A percentile compares a stretch with the other conserved stretches of the same genome.
Evolutionary conservation across 2,888 invertebrate species (phyloP).

Genomic region (Eutolmus rufibarbis): DNA sequence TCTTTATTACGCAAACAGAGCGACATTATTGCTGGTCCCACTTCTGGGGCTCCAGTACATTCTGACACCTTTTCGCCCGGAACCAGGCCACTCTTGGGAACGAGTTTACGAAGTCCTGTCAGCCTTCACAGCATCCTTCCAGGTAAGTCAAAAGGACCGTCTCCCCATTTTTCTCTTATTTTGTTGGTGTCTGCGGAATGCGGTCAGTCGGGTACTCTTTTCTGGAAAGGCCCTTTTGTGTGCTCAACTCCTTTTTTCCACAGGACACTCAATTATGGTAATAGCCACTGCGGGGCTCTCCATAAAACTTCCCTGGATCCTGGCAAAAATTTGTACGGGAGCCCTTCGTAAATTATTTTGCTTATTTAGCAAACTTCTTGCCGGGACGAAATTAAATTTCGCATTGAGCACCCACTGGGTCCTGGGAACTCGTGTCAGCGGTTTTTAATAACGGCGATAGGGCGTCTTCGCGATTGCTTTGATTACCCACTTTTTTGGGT

Average conservation of each 20-base stretch:
- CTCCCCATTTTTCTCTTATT: not conserved
- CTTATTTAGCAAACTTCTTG: slow-evolving; percentile 27
- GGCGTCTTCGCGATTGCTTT: not conserved
- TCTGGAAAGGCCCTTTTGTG: not conserved
- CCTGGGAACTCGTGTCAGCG: not conserved
- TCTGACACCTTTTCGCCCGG: slow-evolving; percentile 83
- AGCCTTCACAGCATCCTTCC: slow-evolving; percentile 86
- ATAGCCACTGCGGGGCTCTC: slow-evolving; percentile 20
- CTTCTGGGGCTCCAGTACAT: slow-evolving; percentile 90
- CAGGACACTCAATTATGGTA: slow-evolving; percentile 42
- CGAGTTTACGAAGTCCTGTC: slow-evolving; percentile 83
- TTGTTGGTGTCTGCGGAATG: not conserved
- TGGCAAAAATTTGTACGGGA: slow-evolving; percentile 12
- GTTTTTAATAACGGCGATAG: slow-evolving; percentile 4
- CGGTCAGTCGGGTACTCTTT: slow-evolving; percentile 1
- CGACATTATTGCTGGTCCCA: slow-evolving; percentile 88
- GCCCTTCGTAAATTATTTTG: slow-evolving; percentile 36
- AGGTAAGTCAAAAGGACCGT: slow-evolving; percentile 66
- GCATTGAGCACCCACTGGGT: not conserved
- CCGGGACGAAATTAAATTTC: slow-evolving; percentile 8
- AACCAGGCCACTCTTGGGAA: slow-evolving; percentile 75
- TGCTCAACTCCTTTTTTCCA: slow-evolving; percentile 7
- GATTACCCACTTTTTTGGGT: not conserved
- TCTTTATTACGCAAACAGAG: slow-evolving; percentile 64
- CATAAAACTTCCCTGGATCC: not conserved